These are phyloP conservation scores for Nansenia antarctica DNA, from an alignment of 2,113 vertebrate genomes.

Conservation along the genomic window DNA sequence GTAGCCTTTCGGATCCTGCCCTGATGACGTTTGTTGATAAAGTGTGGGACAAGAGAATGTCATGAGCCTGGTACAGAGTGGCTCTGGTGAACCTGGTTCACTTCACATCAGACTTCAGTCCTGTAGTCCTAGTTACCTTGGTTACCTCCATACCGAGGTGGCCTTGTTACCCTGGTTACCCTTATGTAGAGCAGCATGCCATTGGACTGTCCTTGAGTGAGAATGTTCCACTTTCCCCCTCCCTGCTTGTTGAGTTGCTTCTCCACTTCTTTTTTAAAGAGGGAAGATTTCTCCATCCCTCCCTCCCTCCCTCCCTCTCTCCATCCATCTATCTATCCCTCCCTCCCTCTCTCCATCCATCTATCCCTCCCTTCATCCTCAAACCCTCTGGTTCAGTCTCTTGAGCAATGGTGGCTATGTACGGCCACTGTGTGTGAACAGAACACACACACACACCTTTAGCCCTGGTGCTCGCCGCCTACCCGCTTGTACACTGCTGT, in stretches of 20 bases:
- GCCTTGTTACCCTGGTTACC: slow-evolving; percentile 51
- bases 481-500: slow-evolving; percentile 24
- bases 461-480: neutral
- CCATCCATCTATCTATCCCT: slow-evolving; percentile 10
- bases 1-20: too few species aligned
- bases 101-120: too few species aligned
- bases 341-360: slow-evolving; percentile 4
- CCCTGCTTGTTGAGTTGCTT: slow-evolving; percentile 13
- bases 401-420: neutral
- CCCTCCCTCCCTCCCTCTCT: slow-evolving; percentile 4
- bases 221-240: slow-evolving; percentile 52
- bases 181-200: slow-evolving; percentile 55
- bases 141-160: slow-evolving; percentile 59
- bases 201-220: slow-evolving; percentile 64
- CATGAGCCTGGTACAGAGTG: neutral
- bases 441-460: neutral
- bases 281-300: neutral
- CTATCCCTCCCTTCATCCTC: neutral
- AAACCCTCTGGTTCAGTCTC: neutral
- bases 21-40: too few species aligned
- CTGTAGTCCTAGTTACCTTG: slow-evolving; percentile 43
- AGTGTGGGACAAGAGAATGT: too few species aligned
- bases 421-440: slow-evolving; percentile 5
- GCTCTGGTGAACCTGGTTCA: too few species aligned
- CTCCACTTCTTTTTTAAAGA: slow-evolving; percentile 11